A percentile compares a stretch with the other conserved stretches of the same genome.
phyloP scores from a whole-genome alignment of 2,888 invertebrate species.

The Crioceris asparagi region DNA sequence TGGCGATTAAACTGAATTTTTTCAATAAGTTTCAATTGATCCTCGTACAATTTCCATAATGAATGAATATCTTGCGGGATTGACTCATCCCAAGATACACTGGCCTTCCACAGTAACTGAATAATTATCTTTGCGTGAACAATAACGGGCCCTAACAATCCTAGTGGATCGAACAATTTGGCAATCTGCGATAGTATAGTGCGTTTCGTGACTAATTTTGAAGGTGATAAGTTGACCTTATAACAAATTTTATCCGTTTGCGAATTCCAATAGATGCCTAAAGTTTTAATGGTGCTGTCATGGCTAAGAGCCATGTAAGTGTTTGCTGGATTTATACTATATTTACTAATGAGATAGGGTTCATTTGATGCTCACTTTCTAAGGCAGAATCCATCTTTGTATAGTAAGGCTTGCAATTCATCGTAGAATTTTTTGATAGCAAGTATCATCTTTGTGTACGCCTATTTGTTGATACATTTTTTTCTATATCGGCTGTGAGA shows the following conservation, averaged over 20 bases:
- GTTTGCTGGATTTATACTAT: background rate
- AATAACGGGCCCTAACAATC: constrained; percentile 1
- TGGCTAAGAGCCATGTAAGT: background rate
- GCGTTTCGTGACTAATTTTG: background rate
- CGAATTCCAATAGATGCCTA: constrained; percentile 3
- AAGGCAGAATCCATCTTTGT: background rate
- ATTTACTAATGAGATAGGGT: background rate
- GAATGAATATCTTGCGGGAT: background rate
- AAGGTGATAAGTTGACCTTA: background rate
- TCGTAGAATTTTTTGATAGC: constrained; percentile 5
- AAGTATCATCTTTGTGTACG: constrained; percentile 6
- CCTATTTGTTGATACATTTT: constrained; percentile 10
- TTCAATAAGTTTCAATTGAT: background rate
- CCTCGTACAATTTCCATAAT: background rate
- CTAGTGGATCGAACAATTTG: constrained; percentile 1
- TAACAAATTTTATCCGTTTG: background rate
- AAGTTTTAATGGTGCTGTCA: background rate
- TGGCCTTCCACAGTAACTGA: constrained; percentile 1
- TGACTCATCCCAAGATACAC: constrained; percentile 1
- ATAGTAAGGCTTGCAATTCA: background rate
- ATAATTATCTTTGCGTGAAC: constrained; percentile 4
- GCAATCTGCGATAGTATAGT: background rate
- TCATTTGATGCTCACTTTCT: constrained; percentile 1
- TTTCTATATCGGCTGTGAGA: constrained; percentile 7
- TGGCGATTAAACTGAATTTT: constrained; percentile 1